These are phyloP conservation scores for Heliconius aoede DNA, from an alignment of 2,888 invertebrate species.

Conservation along the genomic window DNA sequence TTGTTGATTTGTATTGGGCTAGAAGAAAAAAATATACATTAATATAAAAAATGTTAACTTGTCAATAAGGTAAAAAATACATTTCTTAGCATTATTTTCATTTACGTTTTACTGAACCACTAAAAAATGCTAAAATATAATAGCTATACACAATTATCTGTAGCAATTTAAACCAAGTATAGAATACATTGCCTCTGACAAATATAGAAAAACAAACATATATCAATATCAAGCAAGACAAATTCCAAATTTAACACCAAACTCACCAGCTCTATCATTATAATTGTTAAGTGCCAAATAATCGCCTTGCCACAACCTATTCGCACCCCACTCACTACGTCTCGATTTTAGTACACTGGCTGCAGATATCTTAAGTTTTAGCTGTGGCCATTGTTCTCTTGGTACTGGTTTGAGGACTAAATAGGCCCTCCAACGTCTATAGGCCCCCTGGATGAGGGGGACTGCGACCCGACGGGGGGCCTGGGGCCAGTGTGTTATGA, in stretches of 20 bases:
- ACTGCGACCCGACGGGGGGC: conserved; percentile 87
- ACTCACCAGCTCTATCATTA: conserved; percentile 65
- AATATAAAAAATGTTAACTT: background rate
- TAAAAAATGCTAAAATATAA: too few relatives aligned
- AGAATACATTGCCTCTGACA: background rate
- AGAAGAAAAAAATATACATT: conserved; percentile 29
- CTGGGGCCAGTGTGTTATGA: conserved; percentile 88
- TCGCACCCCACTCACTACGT: conserved; percentile 70
- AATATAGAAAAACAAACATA: background rate
- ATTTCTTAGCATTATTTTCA: too few relatives aligned
- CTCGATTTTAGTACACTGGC: conserved; percentile 68
- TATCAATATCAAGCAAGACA: background rate
- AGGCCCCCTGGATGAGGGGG: conserved; percentile 85
- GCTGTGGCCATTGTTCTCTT: conserved; percentile 92
- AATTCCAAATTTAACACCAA: conserved; percentile 14
- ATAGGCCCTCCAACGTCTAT: conserved; percentile 92
- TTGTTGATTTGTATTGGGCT: conserved; percentile 66
- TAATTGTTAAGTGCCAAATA: conserved; percentile 69
- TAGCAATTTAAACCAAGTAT: background rate
- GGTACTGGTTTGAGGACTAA: conserved; percentile 93
- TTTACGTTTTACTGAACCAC: too few relatives aligned
- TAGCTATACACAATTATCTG: background rate
- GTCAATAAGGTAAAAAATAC: too few relatives aligned
- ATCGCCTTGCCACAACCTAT: conserved; percentile 70
- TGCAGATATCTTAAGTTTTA: conserved; percentile 81